These are phyloP conservation scores for Neofelis nebulosa DNA, from an alignment of 2,113 vertebrate genomes.

Conservation along the genomic window DNA sequence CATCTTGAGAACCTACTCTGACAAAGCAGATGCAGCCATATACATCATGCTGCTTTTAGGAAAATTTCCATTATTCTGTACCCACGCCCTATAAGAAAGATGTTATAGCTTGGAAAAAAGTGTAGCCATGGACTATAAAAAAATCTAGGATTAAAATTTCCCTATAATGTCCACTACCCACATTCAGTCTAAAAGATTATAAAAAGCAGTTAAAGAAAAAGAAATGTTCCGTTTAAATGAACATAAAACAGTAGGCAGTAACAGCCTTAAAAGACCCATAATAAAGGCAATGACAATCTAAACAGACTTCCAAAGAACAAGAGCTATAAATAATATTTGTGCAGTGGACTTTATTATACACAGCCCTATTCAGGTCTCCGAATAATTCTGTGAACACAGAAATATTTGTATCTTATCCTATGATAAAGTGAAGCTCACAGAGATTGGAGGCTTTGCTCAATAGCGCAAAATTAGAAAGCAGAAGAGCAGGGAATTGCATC, in stretches of 20 bases:
- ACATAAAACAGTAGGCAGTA: not conserved
- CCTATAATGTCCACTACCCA: not conserved
- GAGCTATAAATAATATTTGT: not conserved
- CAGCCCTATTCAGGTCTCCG: not conserved
- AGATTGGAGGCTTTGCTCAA: not conserved
- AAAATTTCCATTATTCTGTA: not conserved
- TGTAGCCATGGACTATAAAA: not conserved
- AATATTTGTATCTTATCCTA: not conserved
- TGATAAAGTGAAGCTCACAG: not conserved
- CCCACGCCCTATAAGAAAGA: not conserved
- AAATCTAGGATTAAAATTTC: not conserved
- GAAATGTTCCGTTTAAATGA: not conserved
- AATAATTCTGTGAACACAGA: not conserved
- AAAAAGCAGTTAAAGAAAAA: slow-evolving; percentile 20
- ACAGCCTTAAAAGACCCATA: not conserved
- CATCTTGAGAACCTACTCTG: not conserved
- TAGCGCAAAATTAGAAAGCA: not conserved
- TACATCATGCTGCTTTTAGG: not conserved
- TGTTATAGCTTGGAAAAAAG: not conserved
- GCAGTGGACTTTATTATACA: not conserved
- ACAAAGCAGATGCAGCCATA: not conserved
- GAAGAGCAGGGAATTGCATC: not conserved
- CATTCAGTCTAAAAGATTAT: not conserved
- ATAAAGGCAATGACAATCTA: not conserved
- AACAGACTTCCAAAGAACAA: not conserved